Conservation (phyloP, 2,113 vertebrate species). For the Nyctibius bracteatus region DNA sequence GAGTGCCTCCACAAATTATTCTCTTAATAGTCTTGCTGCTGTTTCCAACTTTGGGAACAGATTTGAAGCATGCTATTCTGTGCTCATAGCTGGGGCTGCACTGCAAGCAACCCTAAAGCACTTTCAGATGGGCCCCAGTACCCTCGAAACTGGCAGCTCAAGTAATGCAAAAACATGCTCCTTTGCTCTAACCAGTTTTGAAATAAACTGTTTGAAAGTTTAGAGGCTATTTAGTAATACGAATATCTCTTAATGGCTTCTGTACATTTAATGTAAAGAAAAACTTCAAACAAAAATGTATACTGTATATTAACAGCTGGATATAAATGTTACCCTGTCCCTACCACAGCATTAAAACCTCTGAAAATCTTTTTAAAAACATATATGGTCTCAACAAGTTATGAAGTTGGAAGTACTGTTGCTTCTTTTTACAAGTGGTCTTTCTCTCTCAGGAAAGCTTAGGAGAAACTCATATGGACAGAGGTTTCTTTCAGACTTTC, state of each 20-base stretch:
- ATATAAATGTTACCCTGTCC: neutral
- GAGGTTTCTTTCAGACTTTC: neutral
- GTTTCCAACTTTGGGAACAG: neutral
- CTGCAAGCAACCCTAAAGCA: fast-evolving
- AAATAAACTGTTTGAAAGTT: neutral
- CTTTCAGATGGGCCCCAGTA: neutral
- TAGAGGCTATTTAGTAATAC: neutral
- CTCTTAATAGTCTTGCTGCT: neutral
- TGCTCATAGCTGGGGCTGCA: neutral
- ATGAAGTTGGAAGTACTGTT: neutral
- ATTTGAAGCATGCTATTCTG: neutral
- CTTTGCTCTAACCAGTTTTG: neutral
- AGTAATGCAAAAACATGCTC: neutral
- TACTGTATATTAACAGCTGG: neutral
- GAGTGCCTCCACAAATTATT: neutral
- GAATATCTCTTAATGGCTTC: neutral
- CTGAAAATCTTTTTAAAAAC: neutral
- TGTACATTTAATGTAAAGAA: neutral
- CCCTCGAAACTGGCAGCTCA: neutral
- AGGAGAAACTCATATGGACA: neutral
- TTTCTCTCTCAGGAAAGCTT: neutral
- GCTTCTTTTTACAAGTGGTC: neutral
- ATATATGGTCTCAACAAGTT: neutral
- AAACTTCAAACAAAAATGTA: neutral
- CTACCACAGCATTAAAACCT: neutral